Evolutionary conservation across 2,113 vertebrate genomes (phyloP), one percentile per base, ranked within the genome.

Genomic region (Psittacula cyanocephala): DNA sequence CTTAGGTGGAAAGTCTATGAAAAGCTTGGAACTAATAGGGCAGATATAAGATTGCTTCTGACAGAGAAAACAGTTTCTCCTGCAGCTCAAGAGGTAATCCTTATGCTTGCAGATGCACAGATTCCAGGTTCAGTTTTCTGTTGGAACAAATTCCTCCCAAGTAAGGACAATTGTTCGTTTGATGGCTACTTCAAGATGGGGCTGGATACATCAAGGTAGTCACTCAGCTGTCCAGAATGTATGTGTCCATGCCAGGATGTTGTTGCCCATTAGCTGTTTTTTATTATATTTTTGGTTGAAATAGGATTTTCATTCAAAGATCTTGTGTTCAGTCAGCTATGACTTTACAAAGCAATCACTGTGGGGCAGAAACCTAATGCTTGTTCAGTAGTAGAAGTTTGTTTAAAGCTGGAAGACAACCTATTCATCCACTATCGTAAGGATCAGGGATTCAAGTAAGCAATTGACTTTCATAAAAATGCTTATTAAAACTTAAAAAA

Each of bases 261-360:
- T 53, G 59, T 89, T 90, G 59, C 74, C 65, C 55, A 76, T 28
- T 86, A 33, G 24, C 74, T 95, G 78, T 3, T 87, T 94, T 93
- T 93, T 86, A 55, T 95, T 89, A 44, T 24, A 8, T 35, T 81
- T 83, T 80, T 44, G 68, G 41, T 75, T 92, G 79, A 96, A 91
- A 80, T 79, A 44, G 71, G 75, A n/a, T 86, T 94, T 96, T 88
- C 41, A 31, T 81, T 93, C 81, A 87, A 86, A 83, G 65, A 52
- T 85, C 60, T 44, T 80, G 18, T 77, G 46, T 91, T 95, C 75
- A 81, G n/a, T 85, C 71, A 77, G 24, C 72, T 88, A 10, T 85
- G 69, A 80, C 84, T 93, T 96, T 81, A 55, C 64, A 57, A 72
- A 88, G 37, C 59, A 55, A 53, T 92, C 84, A 77, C 19, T 37